phyloP scores from a whole-genome alignment of 2,797 vertebrate species.

The Acropternis orthonyx region DNA sequence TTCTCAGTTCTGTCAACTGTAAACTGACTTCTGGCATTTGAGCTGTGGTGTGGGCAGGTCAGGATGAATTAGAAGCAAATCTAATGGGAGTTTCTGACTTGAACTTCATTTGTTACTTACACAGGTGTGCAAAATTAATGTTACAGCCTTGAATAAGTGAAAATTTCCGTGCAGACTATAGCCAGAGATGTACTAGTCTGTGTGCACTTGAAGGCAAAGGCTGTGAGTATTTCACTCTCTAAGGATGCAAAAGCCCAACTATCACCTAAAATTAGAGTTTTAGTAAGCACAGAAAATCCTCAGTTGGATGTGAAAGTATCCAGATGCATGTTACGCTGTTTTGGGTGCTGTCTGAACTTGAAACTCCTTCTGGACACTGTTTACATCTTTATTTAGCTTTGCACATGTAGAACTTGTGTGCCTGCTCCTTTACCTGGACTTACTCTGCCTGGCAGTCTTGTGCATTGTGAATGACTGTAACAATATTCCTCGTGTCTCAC shows the following conservation, averaged over 20 bases:
- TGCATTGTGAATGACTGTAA: neutral
- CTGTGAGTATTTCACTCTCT: neutral
- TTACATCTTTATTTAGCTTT: neutral
- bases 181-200: neutral
- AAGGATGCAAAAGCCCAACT: neutral
- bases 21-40: neutral
- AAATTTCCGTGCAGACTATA: neutral
- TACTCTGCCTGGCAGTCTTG: neutral
- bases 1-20: neutral
- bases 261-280: neutral
- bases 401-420: fast-evolving
- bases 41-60: neutral
- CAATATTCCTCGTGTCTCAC: neutral
- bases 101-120: neutral
- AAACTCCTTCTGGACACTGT: neutral
- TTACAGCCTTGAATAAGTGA: neutral
- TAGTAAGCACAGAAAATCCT: neutral
- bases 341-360: neutral
- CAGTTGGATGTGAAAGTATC: neutral
- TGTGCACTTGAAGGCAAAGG: neutral
- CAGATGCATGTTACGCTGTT: neutral
- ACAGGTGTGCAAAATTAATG: neutral
- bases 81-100: neutral
- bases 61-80: neutral
- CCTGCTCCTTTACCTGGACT: neutral